Base-by-base conservation (phyloP, 35 echinoderm and acorn worm genomes). In the Strongylocentrotus purpuratus region DNA sequence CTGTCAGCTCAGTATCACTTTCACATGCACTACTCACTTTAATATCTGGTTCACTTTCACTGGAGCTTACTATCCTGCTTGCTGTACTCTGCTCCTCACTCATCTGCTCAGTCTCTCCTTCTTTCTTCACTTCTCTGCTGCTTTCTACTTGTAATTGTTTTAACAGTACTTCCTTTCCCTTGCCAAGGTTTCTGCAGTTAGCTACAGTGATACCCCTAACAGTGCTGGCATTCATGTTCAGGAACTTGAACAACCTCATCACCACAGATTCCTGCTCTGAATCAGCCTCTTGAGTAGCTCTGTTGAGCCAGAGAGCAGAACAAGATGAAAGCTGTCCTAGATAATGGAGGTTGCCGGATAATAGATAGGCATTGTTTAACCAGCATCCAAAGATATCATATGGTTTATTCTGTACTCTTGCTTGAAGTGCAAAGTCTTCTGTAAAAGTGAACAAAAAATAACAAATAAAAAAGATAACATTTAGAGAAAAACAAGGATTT, bases 351-450 rank as follows among this genome's bases (percentile, higher is more conserved):
- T 97, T 97, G 32, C 97, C 97, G 8, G 97, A 97, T 7, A 97
- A 48, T 10, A 97, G 95, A 50, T 97, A 96, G 25, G 95, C 93
- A 85, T 96, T 96, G 48, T 97, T 97, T 32, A 97, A 86, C 97
- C 97, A 97, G 41, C 95, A 96, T 48, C 97, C 97, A 95, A 97
- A 97, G 94, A 96, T 97, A 85, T 97, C 97, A 94, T 97, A 97
- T 5, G 97, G 97, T 85, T 97, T 97, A 85, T 96, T 97, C 22
- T 96, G 94, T 47, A 97, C 97, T 28, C 97, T 86, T 33, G 97
- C 94, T 85, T 97, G 97, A n/a, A 97, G 86, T 9, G 95, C 95
- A 96, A 97, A 97, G 55, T 97, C 97, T 31, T 97, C 97, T 97
- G 97, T 48, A 45, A 95, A 86, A 89, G 45, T 13, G 12, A 55